phyloP scores from a whole-genome alignment of 2,113 vertebrate genomes.

The Nannobrachium achirus region DNA sequence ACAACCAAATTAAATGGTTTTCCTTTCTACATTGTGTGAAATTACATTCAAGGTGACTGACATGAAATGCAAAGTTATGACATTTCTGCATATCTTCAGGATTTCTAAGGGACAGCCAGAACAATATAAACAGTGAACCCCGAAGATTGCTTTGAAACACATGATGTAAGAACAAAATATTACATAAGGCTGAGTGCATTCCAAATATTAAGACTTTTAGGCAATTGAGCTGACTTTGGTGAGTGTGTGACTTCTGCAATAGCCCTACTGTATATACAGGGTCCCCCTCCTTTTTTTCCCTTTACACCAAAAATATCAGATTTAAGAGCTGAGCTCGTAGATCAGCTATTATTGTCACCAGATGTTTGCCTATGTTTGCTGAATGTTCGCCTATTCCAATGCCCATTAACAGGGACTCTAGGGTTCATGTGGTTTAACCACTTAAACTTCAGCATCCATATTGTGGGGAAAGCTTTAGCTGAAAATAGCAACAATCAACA shows the following conservation, averaged over 20 bases:
- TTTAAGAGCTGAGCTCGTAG: too few relatives aligned
- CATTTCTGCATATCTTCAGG: slow-evolving; percentile 52
- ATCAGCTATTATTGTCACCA: too few relatives aligned
- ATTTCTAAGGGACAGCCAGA: slow-evolving; percentile 54
- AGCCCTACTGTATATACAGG: too few relatives aligned
- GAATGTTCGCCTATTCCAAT: too few relatives aligned
- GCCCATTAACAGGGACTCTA: too few relatives aligned
- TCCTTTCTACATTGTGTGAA: neutral
- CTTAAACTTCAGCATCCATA: too few relatives aligned
- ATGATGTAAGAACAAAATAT: slow-evolving; percentile 5
- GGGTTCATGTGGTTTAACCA: too few relatives aligned
- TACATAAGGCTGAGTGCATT: slow-evolving; percentile 28
- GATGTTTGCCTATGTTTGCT: too few relatives aligned
- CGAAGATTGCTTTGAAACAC: neutral
- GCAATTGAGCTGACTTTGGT: slow-evolving; percentile 18
- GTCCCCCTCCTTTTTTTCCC: too few relatives aligned
- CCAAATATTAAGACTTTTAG: slow-evolving; percentile 25
- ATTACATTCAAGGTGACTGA: slow-evolving; percentile 43
- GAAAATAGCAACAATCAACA: too few relatives aligned
- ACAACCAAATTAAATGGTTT: slow-evolving; percentile 25
- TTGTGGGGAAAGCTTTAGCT: too few relatives aligned
- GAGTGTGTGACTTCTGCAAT: neutral
- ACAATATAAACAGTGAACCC: slow-evolving; percentile 4
- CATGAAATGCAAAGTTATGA: slow-evolving; percentile 51
- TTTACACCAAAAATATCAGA: too few relatives aligned